Evolutionary conservation across 1,140 invertebrate species (phyloP).

Genomic region (Chironomus tepperi): DNA sequence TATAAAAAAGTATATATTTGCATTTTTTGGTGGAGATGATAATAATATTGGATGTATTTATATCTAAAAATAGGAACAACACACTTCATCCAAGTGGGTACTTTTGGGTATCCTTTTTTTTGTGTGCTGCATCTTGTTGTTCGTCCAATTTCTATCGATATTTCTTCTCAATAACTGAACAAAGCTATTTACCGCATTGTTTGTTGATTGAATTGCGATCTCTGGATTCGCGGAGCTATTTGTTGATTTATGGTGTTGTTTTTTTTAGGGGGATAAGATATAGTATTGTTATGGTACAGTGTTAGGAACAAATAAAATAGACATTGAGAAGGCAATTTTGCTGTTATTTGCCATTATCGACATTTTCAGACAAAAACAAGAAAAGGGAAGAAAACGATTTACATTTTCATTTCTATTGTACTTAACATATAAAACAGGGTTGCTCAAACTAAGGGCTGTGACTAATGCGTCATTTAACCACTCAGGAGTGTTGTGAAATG

Average conservation of each 20-base stretch:
- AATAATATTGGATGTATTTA: background rate
- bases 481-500: too few relatives aligned
- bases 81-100: background rate
- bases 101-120: background rate
- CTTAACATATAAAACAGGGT: background rate
- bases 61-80: background rate
- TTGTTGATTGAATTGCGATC: conserved; percentile 8
- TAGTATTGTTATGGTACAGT: background rate
- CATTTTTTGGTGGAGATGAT: background rate
- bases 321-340: background rate
- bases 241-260: conserved; percentile 8
- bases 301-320: background rate
- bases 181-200: background rate
- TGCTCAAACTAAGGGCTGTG: too few relatives aligned
- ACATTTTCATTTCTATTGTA: background rate
- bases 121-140: background rate
- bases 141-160: background rate
- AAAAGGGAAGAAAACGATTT: background rate
- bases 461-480: too few relatives aligned
- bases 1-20: too few relatives aligned
- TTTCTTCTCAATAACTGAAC: background rate
- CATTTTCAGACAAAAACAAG: too few relatives aligned
- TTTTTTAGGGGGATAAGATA: background rate
- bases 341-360: too few relatives aligned
- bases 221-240: background rate